Conservation (phyloP, 2,888 invertebrate species). For the Hecatera dysodea region DNA sequence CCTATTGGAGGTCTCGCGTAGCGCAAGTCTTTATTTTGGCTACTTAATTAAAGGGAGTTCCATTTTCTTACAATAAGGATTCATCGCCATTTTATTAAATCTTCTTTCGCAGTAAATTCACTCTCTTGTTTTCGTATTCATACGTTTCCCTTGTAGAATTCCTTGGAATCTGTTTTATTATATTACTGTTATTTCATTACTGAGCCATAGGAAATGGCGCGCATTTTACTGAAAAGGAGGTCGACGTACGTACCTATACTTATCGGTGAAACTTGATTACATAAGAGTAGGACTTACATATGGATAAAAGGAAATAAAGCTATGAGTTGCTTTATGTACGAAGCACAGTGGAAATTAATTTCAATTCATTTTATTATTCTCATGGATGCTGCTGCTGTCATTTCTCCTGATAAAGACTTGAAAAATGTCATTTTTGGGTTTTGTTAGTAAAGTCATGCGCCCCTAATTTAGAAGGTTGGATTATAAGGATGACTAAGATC, state of each 20-base stretch:
- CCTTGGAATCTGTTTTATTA: conserved; percentile 37
- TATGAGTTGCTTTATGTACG: not conserved
- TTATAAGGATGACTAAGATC: not conserved
- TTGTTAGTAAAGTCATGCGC: not conserved
- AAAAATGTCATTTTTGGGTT: not conserved
- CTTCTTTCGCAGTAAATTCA: conserved; percentile 23
- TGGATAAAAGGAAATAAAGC: conserved; percentile 15
- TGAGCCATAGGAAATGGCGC: not conserved
- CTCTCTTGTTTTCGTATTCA: conserved; percentile 29
- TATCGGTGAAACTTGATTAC: conserved; percentile 17
- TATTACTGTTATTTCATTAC: conserved; percentile 45
- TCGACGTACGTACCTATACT: not conserved
- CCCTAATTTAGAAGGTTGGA: not conserved
- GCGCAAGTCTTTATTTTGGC: not conserved
- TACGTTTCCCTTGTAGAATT: conserved; percentile 18
- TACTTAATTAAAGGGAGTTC: not conserved
- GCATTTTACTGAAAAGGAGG: conserved; percentile 4
- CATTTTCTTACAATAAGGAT: not conserved
- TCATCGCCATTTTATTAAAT: conserved; percentile 19
- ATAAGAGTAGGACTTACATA: not conserved
- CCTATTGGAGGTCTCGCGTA: not conserved
- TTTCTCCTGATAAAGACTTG: not conserved
- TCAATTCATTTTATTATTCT: not conserved
- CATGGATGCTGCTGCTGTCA: not conserved
- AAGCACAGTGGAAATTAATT: conserved; percentile 1